Evolutionary conservation across 2,797 vertebrate species (phyloP).

Genomic region (Thripadectes ignobilis): DNA sequence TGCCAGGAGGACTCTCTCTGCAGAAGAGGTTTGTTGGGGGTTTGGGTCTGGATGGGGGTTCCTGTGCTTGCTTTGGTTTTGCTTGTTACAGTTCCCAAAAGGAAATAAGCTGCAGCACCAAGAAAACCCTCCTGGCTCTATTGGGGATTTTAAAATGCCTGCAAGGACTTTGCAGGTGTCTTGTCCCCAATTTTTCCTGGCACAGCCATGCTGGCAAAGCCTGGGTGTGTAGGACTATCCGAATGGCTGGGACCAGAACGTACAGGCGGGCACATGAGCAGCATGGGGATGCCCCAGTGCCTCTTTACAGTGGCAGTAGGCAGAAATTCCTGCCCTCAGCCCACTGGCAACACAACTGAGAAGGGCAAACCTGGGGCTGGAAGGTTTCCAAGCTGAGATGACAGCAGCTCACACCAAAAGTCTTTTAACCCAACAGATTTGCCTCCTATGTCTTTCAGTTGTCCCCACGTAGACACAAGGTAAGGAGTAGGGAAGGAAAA

Average conservation of each 20-base stretch:
- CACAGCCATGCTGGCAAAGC: not conserved
- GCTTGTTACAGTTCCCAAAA: not conserved
- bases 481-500: not conserved
- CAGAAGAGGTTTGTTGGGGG: not conserved
- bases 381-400: not conserved
- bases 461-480: not conserved
- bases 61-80: not conserved
- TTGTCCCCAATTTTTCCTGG: not conserved
- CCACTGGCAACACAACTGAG: not conserved
- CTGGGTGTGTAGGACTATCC: not conserved
- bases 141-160: not conserved
- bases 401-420: not conserved
- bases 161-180: not conserved
- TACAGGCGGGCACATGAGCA: not conserved
- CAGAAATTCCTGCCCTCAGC: not conserved
- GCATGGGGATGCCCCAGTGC: not conserved
- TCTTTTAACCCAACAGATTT: not conserved
- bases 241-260: not conserved
- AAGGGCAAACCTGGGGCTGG: not conserved
- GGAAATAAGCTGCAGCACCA: not conserved
- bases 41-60: not conserved
- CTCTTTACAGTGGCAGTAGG: not conserved
- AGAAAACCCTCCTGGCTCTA: not conserved
- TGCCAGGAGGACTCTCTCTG: not conserved
- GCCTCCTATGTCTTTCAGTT: not conserved